A percentile compares a stretch with the other conserved stretches of the same genome.
phyloP scores from a whole-genome alignment of 1,140 invertebrate genomes.

The Leptinotarsa undecemlineata region DNA sequence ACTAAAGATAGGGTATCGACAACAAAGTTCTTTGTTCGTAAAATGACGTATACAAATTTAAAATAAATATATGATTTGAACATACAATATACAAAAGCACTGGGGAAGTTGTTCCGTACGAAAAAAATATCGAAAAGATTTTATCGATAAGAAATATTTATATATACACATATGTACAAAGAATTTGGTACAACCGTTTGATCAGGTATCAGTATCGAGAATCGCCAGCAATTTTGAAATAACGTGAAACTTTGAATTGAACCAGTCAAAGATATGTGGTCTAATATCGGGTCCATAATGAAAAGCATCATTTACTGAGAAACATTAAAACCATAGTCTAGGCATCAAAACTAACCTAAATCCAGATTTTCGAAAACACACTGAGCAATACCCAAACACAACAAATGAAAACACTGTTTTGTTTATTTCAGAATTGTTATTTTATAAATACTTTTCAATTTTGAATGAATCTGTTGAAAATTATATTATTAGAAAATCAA shows the following conservation, averaged over 20 bases:
- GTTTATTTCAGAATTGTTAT: too few species aligned
- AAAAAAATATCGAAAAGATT: slow-evolving; percentile 9
- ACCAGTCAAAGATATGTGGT: too few species aligned
- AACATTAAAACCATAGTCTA: too few species aligned
- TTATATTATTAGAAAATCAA: too few species aligned
- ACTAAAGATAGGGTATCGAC: neutral
- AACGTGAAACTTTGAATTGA: neutral
- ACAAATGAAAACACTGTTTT: too few species aligned
- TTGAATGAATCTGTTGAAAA: too few species aligned
- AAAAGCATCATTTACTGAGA: too few species aligned
- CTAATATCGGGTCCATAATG: too few species aligned
- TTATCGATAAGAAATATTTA: slow-evolving; percentile 17
- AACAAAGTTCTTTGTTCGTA: neutral
- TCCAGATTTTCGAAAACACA: too few species aligned
- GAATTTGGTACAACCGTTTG: slow-evolving; percentile 26
- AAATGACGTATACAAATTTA: slow-evolving; percentile 16
- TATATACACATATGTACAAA: slow-evolving; percentile 27
- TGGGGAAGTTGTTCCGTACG: slow-evolving; percentile 1
- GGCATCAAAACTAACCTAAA: too few species aligned
- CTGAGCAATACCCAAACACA: too few species aligned
- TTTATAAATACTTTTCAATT: too few species aligned
- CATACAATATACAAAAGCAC: slow-evolving; percentile 14
- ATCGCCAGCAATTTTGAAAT: neutral
- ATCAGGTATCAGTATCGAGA: slow-evolving; percentile 19
- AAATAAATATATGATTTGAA: slow-evolving; percentile 20